Evolutionary conservation across 1,140 invertebrate species (phyloP), one percentile per base, ranked within the genome.

Genomic region (Zaprionus ornatus): DNA sequence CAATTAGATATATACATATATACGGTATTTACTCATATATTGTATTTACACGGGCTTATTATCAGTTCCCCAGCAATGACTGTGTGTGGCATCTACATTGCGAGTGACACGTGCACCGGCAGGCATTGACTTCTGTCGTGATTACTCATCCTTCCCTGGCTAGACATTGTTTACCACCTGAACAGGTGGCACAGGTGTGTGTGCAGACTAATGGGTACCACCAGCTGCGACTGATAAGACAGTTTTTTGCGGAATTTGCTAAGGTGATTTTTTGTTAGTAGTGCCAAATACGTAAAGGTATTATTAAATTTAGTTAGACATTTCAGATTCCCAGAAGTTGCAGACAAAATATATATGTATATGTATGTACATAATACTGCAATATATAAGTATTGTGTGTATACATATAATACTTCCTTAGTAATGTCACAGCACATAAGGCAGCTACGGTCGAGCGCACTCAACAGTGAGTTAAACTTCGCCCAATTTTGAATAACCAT

Each of bases 181-280:
- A 29, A 29, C 27, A 29, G 27, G 15, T 5, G 9, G n/a, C 21
- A 50, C 45, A 50, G 10, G 45, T 50, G 45, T 50, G 65, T 19
- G 62, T 65, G 13, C 23, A 68, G 72, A 63, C 72, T 74, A 69
- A 62, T 57, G 13, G 72, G 57, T 45, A 63, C 27, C 65, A 69
- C 66, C 50, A 63, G 72, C n/a, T 25, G 15, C 48, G 17, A 9
- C 29, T 63, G 72, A 74, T 74, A 74, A 74, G 59, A 10, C 15
- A 54, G n/a, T n/a, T 29, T 60, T 54, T 37, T 27, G 13, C 42
- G 15, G 15, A 55, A 70, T 19, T 23, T 37, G 3, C 23, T 56
- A 10, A 13, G 17, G 17, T 50, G 9, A 4, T 50, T 48, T 21
- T 48, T 48, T 21, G n/a, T 17, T 17, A 27, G 5, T 6, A 27